Percentiles rank a stretch among this genome's conserved stretches.
Evolutionary conservation across 2,888 invertebrate species (phyloP).

Genomic region (Phragmatobia fuliginosa): DNA sequence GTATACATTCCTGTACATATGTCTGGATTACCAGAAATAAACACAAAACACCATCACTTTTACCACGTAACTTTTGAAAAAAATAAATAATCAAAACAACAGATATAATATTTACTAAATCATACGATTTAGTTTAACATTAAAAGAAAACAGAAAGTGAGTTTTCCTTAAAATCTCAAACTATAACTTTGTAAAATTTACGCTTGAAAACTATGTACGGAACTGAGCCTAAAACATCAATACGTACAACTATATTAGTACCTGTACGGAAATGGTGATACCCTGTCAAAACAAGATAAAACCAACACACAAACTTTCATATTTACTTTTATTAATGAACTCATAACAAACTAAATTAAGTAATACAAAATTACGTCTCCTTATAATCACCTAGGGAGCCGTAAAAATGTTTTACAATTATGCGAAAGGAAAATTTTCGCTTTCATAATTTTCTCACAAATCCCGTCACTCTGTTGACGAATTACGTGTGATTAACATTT

Average conservation of each 20-base stretch:
- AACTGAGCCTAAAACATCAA: neutral
- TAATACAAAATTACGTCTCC: constrained; percentile 5
- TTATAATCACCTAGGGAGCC: constrained; percentile 4
- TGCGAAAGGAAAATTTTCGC: constrained; percentile 33
- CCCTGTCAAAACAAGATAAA: neutral
- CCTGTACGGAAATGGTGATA: neutral
- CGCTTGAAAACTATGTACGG: neutral
- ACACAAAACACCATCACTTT: neutral
- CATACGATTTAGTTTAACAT: too few species aligned
- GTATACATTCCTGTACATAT: neutral
- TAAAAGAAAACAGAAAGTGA: too few species aligned
- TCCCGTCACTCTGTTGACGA: constrained; percentile 39
- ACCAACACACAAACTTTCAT: neutral
- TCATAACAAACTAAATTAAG: neutral
- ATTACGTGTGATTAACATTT: constrained; percentile 41
- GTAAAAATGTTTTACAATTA: constrained; percentile 19
- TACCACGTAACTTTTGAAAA: too few species aligned
- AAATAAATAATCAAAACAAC: too few species aligned
- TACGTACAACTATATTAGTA: neutral
- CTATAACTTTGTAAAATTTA: too few species aligned
- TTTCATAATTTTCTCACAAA: constrained; percentile 44
- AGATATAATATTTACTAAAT: too few species aligned
- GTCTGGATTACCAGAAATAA: neutral
- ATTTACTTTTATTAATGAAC: neutral
- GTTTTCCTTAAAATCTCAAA: too few species aligned